Evolutionary conservation across 2,113 vertebrate genomes (phyloP).

Genomic region (Otolemur garnettii): DNA sequence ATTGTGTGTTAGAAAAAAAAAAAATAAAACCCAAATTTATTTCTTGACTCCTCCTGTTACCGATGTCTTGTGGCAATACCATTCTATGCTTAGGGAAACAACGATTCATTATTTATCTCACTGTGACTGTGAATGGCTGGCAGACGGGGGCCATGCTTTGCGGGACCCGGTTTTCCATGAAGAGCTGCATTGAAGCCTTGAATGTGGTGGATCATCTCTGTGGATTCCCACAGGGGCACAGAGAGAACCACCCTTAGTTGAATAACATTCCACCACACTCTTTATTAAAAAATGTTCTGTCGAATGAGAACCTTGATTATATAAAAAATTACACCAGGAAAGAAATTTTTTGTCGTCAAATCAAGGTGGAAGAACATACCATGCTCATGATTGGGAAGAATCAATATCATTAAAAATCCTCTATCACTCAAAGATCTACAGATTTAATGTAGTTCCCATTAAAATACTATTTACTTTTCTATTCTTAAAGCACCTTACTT

Average conservation of each 20-base stretch:
- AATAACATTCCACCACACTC: background rate
- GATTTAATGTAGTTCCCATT: no score
- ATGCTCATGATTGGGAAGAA: no score
- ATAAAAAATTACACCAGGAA: background rate
- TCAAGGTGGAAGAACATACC: background rate
- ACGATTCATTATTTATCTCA: background rate
- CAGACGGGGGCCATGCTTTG: background rate
- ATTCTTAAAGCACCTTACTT: background rate
- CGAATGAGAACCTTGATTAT: background rate
- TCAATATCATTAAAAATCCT: no score
- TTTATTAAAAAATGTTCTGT: background rate
- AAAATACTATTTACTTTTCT: no score
- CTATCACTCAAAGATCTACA: no score
- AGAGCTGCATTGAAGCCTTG: background rate
- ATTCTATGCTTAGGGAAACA: background rate
- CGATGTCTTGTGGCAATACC: background rate
- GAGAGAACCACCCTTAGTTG: background rate
- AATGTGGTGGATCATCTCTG: background rate
- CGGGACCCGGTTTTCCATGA: background rate
- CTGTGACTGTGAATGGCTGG: background rate
- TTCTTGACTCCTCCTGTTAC: background rate
- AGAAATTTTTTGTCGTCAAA: background rate
- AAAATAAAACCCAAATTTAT: background rate
- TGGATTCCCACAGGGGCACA: no score
- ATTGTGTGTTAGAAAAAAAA: background rate